Base-by-base conservation (phyloP, 2,888 invertebrate genomes). In the Eupelmus urozonus region DNA sequence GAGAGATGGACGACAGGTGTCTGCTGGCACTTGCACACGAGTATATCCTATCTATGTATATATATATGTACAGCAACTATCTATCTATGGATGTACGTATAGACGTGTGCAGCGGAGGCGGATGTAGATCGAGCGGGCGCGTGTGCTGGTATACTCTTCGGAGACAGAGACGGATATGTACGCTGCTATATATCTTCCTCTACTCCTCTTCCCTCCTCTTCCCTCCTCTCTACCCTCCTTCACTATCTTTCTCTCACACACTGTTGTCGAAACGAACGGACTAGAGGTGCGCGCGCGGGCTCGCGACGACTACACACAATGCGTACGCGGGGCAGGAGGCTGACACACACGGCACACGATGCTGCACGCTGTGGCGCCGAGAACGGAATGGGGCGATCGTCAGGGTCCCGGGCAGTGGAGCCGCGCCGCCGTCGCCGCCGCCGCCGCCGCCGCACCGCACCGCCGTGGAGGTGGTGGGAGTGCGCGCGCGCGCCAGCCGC, bases 311-410 rank as follows among this genome's bases (percentile, higher is more conserved):
- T n/a, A n/a, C n/a, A n/a, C n/a, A n/a, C n/a, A n/a, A n/a, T n/a
- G n/a, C n/a, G n/a, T n/a, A 60, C 45, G 74, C 23, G 20, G 27
- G 51, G 27, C 34, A 45, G 42, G 25, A 60, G 23, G 49, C 25
- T 7, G 18, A 9, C 4, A 25, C 29, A 53, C 62, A 62, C 71
- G 25, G 59, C 62, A 55, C 72, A 18, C 63, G 84, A 87, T 88
- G 88, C 85, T 88, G 84, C 87, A 86, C 88, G 88, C 85, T 89
- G 87, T 89, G 87, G 85, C 83, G 88, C 87, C 88, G 88, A 89
- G 89, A 89, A 89, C 89, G 88, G 89, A 89, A 89, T 89, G 89
- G 89, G 87, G 87, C 88, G 87, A 87, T 85, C 87, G 89, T 87
- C 34, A 87, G 86, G 86, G 87, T 87, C 89, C 89, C 89, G 89